Evolutionary conservation across 2,113 vertebrate species (phyloP), one percentile per base, ranked within the genome.

Genomic region (Chloropsis hardwickii): DNA sequence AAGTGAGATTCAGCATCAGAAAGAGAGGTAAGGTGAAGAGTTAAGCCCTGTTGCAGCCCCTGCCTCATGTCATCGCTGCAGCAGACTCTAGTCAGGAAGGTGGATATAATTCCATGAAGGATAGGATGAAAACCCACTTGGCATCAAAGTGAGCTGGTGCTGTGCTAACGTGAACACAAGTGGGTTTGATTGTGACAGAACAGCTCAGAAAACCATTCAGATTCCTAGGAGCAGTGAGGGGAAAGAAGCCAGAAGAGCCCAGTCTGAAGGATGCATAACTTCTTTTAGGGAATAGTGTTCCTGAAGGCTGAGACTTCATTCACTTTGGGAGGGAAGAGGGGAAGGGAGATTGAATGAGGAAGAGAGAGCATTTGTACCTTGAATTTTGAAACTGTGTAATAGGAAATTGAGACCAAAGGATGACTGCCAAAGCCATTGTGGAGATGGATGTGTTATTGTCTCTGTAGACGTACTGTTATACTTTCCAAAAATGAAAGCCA

Each of bases 401-500:
- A 70, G 45, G 66, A 92, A 96, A 65, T 1, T 37, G 45, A 96
- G 50, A 80, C 50, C 37, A 62, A 82, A 86, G 37, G 35, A 65
- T 65, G 39, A 50, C 33, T 92, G 90, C 95, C 74, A 94, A 88
- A 92, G 58, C 50, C 24, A 14, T 58, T 35, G 47, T 3, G 0
- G 54, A 90, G 66, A 80, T 76, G 71, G 58, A 50, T 86, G 11
- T 87, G 45, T 93, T 92, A 80, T 77, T 90, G 74, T 80, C 67
- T 92, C 71, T 56, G 69, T 50, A 92, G 88, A 93, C 23, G 0
- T 72, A 53, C 56, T 76, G 18, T 93, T 77, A 29, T 12, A 57
- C 45, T 90, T 94, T 72, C 88, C 88, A 90, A 50, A 93, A 93
- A 90, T 50, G 35, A 94, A 90, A 92, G 64, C 81, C 88, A 94